These are phyloP conservation scores for Zelleria hepariella DNA, from an alignment of 2,888 invertebrate genomes.

Conservation along the genomic window DNA sequence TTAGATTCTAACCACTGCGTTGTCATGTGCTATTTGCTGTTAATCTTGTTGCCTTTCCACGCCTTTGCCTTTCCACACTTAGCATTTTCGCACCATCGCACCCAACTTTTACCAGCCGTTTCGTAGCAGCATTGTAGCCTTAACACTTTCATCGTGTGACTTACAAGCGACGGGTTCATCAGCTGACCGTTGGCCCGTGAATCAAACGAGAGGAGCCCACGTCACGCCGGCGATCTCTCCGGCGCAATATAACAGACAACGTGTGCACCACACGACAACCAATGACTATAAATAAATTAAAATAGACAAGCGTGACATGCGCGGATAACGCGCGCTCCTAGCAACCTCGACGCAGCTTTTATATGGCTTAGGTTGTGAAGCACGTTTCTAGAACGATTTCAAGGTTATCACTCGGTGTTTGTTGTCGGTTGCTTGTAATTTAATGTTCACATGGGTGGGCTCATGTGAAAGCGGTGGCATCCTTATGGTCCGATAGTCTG, in stretches of 20 bases:
- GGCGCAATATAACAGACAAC: not conserved
- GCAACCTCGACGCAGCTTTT: not conserved
- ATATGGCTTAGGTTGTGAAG: not conserved
- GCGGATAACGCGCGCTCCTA: not conserved
- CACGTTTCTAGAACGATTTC: not conserved
- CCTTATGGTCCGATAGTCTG: no score
- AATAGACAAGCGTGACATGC: slow-evolving; percentile 2
- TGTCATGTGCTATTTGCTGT: no score
- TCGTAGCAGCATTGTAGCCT: not conserved
- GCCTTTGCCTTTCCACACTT: not conserved
- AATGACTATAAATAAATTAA: slow-evolving; percentile 5
- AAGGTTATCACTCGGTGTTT: not conserved
- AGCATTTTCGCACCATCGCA: no score
- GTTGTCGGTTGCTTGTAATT: not conserved
- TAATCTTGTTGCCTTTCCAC: no score
- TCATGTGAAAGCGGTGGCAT: no score
- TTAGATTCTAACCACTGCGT: no score
- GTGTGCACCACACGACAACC: slow-evolving; percentile 2
- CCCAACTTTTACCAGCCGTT: not conserved
- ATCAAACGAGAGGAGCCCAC: slow-evolving; percentile 10
- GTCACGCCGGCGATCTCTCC: slow-evolving; percentile 5
- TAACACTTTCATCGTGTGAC: slow-evolving; percentile 7
- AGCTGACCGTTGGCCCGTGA: slow-evolving; percentile 15
- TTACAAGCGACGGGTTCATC: slow-evolving; percentile 16
- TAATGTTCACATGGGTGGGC: not conserved